phyloP scores from a whole-genome alignment of 1,140 invertebrate genomes.

The Tribolium madens region DNA sequence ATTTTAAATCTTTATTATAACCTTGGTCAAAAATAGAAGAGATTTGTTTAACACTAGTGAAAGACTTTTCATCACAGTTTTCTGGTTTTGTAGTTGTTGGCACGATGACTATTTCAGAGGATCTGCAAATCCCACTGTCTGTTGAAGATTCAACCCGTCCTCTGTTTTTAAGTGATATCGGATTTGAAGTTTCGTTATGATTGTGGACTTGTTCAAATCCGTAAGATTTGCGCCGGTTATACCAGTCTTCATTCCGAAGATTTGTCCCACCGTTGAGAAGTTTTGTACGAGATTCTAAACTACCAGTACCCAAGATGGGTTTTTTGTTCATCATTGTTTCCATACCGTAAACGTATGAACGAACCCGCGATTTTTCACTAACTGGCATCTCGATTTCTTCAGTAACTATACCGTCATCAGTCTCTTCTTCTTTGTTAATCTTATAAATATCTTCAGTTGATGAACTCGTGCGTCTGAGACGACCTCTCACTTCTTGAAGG shows the following conservation, averaged over 20 bases:
- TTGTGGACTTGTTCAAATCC: constrained; percentile 77
- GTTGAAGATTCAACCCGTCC: constrained; percentile 76
- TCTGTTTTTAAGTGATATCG: constrained; percentile 64
- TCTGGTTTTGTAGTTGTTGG: constrained; percentile 52
- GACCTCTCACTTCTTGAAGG: constrained; percentile 70
- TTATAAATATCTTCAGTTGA: constrained; percentile 65
- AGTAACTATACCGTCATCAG: constrained; percentile 67
- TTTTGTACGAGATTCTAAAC: constrained; percentile 69
- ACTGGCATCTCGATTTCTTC: constrained; percentile 59
- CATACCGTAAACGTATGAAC: constrained; percentile 66
- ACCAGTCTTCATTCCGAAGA: constrained; percentile 72
- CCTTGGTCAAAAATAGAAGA: constrained; percentile 54
- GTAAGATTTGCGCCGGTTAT: constrained; percentile 77
- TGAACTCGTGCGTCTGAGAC: constrained; percentile 67
- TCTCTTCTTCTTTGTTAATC: constrained; percentile 61
- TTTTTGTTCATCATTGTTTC: constrained; percentile 63
- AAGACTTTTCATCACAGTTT: constrained; percentile 40
- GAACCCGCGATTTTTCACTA: constrained; percentile 58
- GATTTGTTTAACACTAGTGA: constrained; percentile 54
- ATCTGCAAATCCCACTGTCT: constrained; percentile 79
- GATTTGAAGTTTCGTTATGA: constrained; percentile 64
- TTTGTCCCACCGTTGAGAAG: constrained; percentile 65
- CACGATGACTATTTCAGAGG: constrained; percentile 70
- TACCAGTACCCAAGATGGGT: constrained; percentile 68
- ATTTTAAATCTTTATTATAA: constrained; percentile 51